These are phyloP conservation scores for Corbicula japonica DNA, from an alignment of 2,888 invertebrate genomes.

Conservation along the genomic window DNA sequence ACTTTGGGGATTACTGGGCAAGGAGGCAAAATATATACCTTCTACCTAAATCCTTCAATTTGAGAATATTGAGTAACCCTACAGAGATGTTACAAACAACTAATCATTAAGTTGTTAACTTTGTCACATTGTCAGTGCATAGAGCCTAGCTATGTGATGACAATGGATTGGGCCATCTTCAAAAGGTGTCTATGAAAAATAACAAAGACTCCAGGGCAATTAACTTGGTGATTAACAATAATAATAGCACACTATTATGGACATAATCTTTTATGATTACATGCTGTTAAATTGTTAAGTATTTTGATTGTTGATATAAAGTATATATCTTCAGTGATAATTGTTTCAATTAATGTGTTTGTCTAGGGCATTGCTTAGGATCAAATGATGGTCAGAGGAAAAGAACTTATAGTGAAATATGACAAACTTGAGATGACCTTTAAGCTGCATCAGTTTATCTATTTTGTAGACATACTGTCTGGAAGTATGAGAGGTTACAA, in stretches of 20 bases:
- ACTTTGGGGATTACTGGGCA: slow-evolving; percentile 20
- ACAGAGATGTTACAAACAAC: slow-evolving; percentile 33
- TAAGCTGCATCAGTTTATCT: too few relatives aligned
- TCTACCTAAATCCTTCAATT: slow-evolving; percentile 1
- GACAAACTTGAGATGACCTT: too few relatives aligned
- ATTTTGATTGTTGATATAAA: slow-evolving; percentile 18
- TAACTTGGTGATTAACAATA: slow-evolving; percentile 22
- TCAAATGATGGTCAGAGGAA: too few relatives aligned
- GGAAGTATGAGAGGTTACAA: too few relatives aligned
- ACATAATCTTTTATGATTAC: slow-evolving; percentile 17
- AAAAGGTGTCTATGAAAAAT: slow-evolving; percentile 12
- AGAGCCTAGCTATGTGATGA: slow-evolving; percentile 11
- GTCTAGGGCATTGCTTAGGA: too few relatives aligned
- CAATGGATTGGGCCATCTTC: slow-evolving; percentile 20
- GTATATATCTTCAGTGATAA: slow-evolving; percentile 4
- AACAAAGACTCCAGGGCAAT: slow-evolving; percentile 20
- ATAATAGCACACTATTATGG: slow-evolving; percentile 8
- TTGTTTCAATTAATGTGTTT: too few relatives aligned
- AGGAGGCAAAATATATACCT: slow-evolving; percentile 10
- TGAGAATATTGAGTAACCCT: slow-evolving; percentile 51
- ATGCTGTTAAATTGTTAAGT: background rate
- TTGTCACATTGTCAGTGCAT: slow-evolving; percentile 33
- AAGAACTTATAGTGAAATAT: too few relatives aligned
- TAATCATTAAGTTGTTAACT: slow-evolving; percentile 16
- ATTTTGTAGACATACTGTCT: too few relatives aligned